Evolutionary conservation across 37 sponge, comb jelly and placozoan genomes (phyloP).

Genomic region (Beroe forskalii): DNA sequence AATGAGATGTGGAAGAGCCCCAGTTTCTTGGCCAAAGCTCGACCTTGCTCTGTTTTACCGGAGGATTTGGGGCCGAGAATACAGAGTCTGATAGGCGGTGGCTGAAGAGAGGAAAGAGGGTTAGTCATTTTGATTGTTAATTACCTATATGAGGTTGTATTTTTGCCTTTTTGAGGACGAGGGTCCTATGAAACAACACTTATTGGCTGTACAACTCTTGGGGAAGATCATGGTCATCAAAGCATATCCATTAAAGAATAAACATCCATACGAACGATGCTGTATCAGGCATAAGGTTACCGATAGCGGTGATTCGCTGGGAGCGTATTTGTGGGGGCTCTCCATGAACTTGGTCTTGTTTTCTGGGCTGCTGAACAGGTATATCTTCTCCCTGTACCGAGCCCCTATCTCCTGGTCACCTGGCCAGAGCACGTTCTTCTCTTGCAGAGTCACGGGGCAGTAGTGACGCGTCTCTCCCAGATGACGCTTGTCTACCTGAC

Average conservation of each 20-base stretch:
- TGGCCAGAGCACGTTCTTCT: slow-evolving; percentile 80
- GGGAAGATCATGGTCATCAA: no score
- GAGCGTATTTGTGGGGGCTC: slow-evolving; percentile 68
- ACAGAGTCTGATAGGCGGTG: slow-evolving; percentile 82
- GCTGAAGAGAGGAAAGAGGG: slow-evolving; percentile 61
- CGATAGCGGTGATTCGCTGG: slow-evolving; percentile 66
- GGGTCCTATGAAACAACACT: no score
- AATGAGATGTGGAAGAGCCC: slow-evolving; percentile 89
- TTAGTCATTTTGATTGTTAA: no score
- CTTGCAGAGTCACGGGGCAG: slow-evolving; percentile 91
- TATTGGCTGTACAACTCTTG: no score
- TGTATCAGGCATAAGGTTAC: no score
- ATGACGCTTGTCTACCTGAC: slow-evolving; percentile 54
- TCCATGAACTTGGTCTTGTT: slow-evolving; percentile 80
- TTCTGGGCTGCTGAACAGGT: slow-evolving; percentile 82
- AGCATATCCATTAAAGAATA: not conserved
- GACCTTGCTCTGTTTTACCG: slow-evolving; percentile 83
- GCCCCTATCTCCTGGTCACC: slow-evolving; percentile 69
- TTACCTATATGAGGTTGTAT: no score
- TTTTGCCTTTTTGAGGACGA: no score
- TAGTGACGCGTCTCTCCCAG: slow-evolving; percentile 82
- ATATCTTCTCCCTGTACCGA: slow-evolving; percentile 82
- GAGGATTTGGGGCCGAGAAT: slow-evolving; percentile 78
- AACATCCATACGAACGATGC: no score
- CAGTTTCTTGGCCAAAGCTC: slow-evolving; percentile 70